phyloP scores from a whole-genome alignment of 1,140 invertebrate genomes.

The Aphelinus certus region DNA sequence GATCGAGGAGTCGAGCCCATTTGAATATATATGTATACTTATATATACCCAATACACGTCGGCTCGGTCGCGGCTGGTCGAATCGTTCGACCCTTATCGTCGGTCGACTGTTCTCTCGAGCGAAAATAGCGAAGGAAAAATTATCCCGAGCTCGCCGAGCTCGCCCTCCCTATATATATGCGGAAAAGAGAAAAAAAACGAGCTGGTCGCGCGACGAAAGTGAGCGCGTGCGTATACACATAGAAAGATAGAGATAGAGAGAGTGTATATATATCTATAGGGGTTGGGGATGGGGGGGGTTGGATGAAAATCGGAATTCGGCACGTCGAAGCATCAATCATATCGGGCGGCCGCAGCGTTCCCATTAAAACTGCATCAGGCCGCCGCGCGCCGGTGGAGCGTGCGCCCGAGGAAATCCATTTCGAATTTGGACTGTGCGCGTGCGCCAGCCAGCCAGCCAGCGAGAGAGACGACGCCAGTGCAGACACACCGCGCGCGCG shows the following conservation, averaged over 20 bases:
- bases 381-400: constrained; percentile 8
- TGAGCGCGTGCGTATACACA: too few species aligned
- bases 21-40: too few species aligned
- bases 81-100: too few species aligned
- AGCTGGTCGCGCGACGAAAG: too few species aligned
- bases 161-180: neutral
- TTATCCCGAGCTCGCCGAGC: too few species aligned
- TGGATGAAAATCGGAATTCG: constrained; percentile 19
- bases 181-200: constrained; percentile 28
- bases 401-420: constrained; percentile 54
- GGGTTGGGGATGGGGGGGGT: constrained; percentile 34
- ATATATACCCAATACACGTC: too few species aligned
- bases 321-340: constrained; percentile 60
- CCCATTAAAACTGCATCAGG: constrained; percentile 65
- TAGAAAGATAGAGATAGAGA: constrained; percentile 6
- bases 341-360: constrained; percentile 55
- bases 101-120: too few species aligned
- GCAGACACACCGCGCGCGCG: constrained; percentile 48
- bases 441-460: constrained; percentile 24
- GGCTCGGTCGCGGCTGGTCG: too few species aligned
- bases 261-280: constrained; percentile 1
- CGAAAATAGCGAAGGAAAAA: too few species aligned
- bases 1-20: too few species aligned
- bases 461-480: constrained; percentile 11
- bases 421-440: constrained; percentile 49